A percentile compares a stretch with the other conserved stretches of the same genome.
Evolutionary conservation across 2,888 invertebrate species (phyloP).

Genomic region (Lasioglossum marginatum): DNA sequence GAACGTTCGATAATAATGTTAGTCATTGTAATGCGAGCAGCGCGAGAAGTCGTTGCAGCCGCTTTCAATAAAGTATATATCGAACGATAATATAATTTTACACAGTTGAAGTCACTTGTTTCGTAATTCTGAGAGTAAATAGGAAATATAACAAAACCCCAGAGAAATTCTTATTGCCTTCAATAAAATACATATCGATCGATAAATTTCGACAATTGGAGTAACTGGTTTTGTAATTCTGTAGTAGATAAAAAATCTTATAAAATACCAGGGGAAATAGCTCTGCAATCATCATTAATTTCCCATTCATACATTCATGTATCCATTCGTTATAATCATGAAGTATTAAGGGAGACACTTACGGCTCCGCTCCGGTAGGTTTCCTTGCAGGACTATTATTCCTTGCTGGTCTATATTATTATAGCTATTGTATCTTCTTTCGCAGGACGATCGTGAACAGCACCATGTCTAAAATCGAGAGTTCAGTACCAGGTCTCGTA

Average conservation of each 20-base stretch:
- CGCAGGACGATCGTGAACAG: not conserved
- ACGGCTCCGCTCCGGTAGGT: not conserved
- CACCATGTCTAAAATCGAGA: slow-evolving; percentile 72
- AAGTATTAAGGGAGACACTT: no score
- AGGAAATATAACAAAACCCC: not conserved
- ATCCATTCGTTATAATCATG: no score
- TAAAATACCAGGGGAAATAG: not conserved
- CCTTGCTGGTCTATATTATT: no score
- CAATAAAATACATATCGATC: not conserved
- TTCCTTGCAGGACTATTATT: not conserved
- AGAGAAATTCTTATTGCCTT: not conserved
- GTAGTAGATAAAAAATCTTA: not conserved
- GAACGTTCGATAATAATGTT: not conserved
- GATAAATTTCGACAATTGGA: not conserved
- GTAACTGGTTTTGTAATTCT: not conserved
- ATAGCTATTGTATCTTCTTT: no score
- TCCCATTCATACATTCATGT: not conserved
- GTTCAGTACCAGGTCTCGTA: slow-evolving; percentile 86
- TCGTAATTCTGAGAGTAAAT: not conserved
- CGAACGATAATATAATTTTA: not conserved
- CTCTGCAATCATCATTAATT: not conserved
- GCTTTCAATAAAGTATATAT: not conserved
- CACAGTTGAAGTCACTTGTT: not conserved
- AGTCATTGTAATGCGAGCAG: not conserved
- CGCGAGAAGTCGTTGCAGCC: not conserved